Percentiles rank a stretch among this genome's conserved stretches.
These are phyloP conservation scores for Elachura formosa DNA, from an alignment of 2,113 vertebrate species.

Conservation along the genomic window DNA sequence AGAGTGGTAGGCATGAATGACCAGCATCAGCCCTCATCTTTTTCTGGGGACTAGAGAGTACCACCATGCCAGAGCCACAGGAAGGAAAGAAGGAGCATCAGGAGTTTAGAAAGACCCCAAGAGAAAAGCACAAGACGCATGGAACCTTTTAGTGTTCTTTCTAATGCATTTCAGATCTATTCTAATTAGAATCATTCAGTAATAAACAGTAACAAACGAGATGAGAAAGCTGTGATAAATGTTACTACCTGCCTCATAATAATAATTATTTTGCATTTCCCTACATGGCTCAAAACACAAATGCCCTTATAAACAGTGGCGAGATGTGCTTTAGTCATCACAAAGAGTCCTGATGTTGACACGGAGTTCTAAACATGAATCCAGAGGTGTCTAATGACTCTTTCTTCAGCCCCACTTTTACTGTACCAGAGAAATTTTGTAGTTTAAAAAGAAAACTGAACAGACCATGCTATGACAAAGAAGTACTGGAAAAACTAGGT, in stretches of 20 bases:
- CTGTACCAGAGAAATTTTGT: background rate
- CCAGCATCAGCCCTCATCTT: background rate
- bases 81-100: background rate
- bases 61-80: background rate
- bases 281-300: background rate
- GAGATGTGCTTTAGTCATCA: background rate
- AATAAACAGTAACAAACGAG: background rate
- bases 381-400: background rate
- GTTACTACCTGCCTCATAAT: background rate
- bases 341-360: background rate
- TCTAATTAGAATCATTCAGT: background rate
- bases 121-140: background rate
- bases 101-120: background rate
- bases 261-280: background rate
- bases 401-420: background rate
- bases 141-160: background rate
- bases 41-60: background rate
- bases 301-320: background rate
- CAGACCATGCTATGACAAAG: background rate
- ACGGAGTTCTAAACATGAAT: background rate
- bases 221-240: slow-evolving; percentile 8
- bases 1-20: background rate
- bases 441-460: background rate
- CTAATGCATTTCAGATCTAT: slow-evolving; percentile 6
- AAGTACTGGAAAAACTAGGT: background rate